Percentiles rank a stretch among this genome's conserved stretches.
phyloP scores from a whole-genome alignment of 2,113 vertebrate species.

The Triplophysa dalaica region DNA sequence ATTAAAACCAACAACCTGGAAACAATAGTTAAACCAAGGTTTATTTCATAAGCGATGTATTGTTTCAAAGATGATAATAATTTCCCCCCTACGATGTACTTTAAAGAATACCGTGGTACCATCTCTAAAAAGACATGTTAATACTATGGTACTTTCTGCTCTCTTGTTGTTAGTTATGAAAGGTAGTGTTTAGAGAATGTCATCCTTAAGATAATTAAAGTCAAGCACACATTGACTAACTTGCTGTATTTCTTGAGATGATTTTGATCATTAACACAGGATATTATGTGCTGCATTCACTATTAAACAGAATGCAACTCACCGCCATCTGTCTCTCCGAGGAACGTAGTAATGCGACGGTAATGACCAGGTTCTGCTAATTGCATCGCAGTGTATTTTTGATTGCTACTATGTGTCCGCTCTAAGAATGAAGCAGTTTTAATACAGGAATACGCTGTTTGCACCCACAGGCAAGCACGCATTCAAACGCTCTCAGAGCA shows the following conservation, averaged over 20 bases:
- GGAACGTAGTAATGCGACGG: conserved; percentile 24
- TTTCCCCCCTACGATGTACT: no score
- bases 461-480: not conserved
- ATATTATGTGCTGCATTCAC: conserved; percentile 30
- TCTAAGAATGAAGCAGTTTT: not conserved
- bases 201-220: not conserved
- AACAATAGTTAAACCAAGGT: no score
- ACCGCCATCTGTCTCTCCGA: conserved; percentile 18
- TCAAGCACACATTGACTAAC: conserved; percentile 10
- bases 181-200: not conserved
- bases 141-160: no score
- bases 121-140: no score
- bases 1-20: no score
- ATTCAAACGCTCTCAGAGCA: not conserved
- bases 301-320: conserved; percentile 10
- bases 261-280: conserved; percentile 13
- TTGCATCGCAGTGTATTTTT: conserved; percentile 28
- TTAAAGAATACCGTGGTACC: no score
- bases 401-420: conserved; percentile 22
- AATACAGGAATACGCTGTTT: conserved; percentile 13
- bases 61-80: no score
- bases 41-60: no score
- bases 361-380: conserved; percentile 31
- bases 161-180: no score
- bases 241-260: not conserved